phyloP scores from a whole-genome alignment of 2,888 invertebrate genomes.

The Diachrysia chrysitis region DNA sequence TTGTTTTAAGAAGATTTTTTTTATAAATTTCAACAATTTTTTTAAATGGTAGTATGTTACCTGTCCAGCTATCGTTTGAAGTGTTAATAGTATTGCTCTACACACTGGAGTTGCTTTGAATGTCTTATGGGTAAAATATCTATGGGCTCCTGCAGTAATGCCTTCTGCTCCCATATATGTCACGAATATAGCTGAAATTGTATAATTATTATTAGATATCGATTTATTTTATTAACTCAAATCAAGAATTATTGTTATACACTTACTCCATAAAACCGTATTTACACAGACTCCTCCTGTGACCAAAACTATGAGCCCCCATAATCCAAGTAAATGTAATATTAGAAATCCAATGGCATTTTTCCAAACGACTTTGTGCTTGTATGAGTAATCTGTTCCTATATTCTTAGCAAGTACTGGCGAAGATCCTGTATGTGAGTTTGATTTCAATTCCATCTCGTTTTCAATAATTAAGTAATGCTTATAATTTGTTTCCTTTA shows the following conservation, averaged over 20 bases:
- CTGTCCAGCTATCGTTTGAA: conserved; percentile 40
- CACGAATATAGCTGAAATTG: conserved; percentile 10
- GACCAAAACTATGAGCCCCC: neutral
- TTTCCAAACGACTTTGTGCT: conserved; percentile 90
- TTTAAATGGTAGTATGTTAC: conserved; percentile 27
- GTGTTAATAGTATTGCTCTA: conserved; percentile 14
- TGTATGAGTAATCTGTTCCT: conserved; percentile 74
- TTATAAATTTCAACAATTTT: too few species aligned
- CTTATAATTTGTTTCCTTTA: too few species aligned
- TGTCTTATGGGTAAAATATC: conserved; percentile 80
- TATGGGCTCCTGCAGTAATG: conserved; percentile 26
- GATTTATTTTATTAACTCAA: neutral
- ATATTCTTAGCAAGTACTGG: conserved; percentile 53
- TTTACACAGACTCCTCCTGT: neutral
- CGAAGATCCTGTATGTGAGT: neutral
- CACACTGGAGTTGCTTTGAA: conserved; percentile 19
- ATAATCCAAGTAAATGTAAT: conserved; percentile 79
- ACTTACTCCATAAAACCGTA: conserved; percentile 1
- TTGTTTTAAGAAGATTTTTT: too few species aligned
- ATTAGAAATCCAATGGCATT: conserved; percentile 90
- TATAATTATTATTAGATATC: neutral
- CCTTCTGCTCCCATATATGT: conserved; percentile 13
- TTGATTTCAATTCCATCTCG: neutral
- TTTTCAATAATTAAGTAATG: too few species aligned
- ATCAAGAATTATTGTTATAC: too few species aligned